These are phyloP conservation scores for Palaemon carinicauda DNA, from an alignment of 1,140 invertebrate genomes.

Conservation along the genomic window DNA sequence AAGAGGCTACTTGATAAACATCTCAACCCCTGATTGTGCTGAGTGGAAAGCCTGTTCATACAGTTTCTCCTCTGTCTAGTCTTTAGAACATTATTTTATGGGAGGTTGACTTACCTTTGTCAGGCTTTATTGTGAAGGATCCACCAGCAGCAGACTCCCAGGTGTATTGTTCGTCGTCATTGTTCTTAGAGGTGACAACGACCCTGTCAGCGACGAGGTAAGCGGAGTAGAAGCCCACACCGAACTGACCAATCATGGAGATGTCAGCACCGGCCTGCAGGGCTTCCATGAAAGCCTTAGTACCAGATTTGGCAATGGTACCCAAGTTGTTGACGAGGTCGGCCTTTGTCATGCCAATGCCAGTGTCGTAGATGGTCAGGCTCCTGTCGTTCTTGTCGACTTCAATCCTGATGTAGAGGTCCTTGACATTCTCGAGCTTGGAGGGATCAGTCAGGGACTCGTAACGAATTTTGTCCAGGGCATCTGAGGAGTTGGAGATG, in stretches of 20 bases:
- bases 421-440: conserved; percentile 85
- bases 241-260: conserved; percentile 97
- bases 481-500: conserved; percentile 89
- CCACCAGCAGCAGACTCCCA: conserved; percentile 95
- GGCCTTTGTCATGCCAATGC: conserved; percentile 96
- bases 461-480: conserved; percentile 73
- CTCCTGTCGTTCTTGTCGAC: conserved; percentile 90
- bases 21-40: no score
- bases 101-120: conserved; percentile 76
- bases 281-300: conserved; percentile 97
- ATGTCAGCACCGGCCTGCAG: conserved; percentile 93
- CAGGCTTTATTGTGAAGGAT: conserved; percentile 83
- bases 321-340: conserved; percentile 95
- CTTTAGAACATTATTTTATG: no score
- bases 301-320: conserved; percentile 95
- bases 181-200: conserved; percentile 92
- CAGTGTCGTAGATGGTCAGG: conserved; percentile 86
- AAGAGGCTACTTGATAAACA: no score
- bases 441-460: conserved; percentile 90
- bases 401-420: conserved; percentile 89
- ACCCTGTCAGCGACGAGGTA: conserved; percentile 95
- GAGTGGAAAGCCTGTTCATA: no score
- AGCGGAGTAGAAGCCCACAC: conserved; percentile 98
- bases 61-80: no score
- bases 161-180: conserved; percentile 92